Evolutionary conservation across 2,797 vertebrate species (phyloP), one percentile per base, ranked within the genome.

Genomic region (Eidolon dupreanum): DNA sequence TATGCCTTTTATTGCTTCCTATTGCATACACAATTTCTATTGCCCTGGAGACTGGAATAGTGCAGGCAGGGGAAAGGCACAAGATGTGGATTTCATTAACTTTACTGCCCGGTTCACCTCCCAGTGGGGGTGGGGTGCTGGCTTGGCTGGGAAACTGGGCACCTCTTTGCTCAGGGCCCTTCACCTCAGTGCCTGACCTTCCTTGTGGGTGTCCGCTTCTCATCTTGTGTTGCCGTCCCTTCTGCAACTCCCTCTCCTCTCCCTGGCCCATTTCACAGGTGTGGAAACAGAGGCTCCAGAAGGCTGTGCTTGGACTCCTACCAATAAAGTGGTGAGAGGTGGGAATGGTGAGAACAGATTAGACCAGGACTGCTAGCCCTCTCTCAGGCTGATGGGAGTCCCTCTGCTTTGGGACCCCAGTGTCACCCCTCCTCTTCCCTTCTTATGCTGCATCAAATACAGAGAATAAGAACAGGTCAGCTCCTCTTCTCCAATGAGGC

Each of bases 401-500:
- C 41, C 22, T 51, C 22, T 2, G 22, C 28, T 10, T 36, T 2
- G 15, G 57, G 28, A 13, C 53, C 24, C 33, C 41, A 3, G 1
- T 1, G 17, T 36, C 3, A 8, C 13, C 93, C 57, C 28, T 41
- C 55, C 71, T n/a, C 65, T 16, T 70, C 31, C 41, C 13, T 41
- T n/a, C 49, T 65, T 9, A 13, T 22, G 31, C 51, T 75, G 74
- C 74, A 8, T 73, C 89, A 75, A 53, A 66, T 61, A 41, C 41
- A 0, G 38, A 90, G 61, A 65, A 59, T 77, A 11, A 19, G 65
- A 41, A 93, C 68, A 11, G 13, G 86, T 88, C 93, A 71, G 93
- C 79, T 43, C 94, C 91, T 94, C 79, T 83, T 96, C 88, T 95
- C 96, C 97, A 97, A 97, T 97, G 96, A 97, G 96, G 97, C 97